Evolutionary conservation across 2,888 invertebrate species (phyloP), one percentile per base, ranked within the genome.

Genomic region (Ochropacha duplaris): DNA sequence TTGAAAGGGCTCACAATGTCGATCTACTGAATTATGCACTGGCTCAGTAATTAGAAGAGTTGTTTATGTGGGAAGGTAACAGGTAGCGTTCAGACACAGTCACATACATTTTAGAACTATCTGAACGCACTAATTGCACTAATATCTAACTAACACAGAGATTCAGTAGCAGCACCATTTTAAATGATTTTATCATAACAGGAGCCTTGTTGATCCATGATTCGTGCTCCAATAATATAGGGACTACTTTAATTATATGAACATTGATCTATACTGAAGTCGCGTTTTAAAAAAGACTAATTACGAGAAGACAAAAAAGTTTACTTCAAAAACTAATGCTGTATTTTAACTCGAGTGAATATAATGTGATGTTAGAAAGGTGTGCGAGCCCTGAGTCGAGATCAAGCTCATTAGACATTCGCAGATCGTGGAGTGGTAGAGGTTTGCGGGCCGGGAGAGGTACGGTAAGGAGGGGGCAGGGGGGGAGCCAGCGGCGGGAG

Each of bases 321-420:
- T n/a, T n/a, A n/a, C n/a, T n/a, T 9, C 31, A 31, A 6, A 31
- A 4, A 24, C 24, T 2, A 24, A 24, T 31, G 6, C n/a, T n/a
- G n/a, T n/a, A n/a, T n/a, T n/a, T n/a, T n/a, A n/a, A n/a, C 1
- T 14, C 14, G 34, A 14, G 14, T 12, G 4, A 34, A 14, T 14
- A 36, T 22, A 52, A 55, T 54, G 36, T n/a, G 36, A 54, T 65
- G 55, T 54, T 55, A 57, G 5, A 14, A 16, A 39, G 62, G 44
- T 67, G 69, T 58, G 69, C 54, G 57, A 82, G 63, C 84, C 86
- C 86, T 84, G 74, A 52, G 62, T 63, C 19, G 52, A 62, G 57
- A 71, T n/a, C 19, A 12, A n/a, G 72, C 83, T 86, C 86, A 87
- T 87, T 85, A 87, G 80, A 68, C 74, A 88, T 86, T 79, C 87